These are phyloP conservation scores for Chaunax sp. DNA, from an alignment of 2,797 vertebrate genomes.

Conservation along the genomic window DNA sequence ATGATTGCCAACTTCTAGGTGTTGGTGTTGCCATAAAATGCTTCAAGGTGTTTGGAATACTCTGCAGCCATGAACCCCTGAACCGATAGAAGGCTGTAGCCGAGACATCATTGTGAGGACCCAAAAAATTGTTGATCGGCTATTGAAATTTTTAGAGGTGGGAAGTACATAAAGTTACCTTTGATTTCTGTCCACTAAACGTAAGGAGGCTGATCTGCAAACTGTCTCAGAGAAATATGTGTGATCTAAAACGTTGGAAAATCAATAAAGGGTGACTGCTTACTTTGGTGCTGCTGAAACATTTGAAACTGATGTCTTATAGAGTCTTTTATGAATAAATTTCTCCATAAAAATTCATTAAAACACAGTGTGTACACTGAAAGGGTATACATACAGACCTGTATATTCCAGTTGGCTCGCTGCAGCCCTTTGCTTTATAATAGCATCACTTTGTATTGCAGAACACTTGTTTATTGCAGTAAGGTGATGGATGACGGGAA, in stretches of 20 bases:
- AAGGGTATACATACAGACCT: conserved; percentile 1
- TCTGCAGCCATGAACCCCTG: conserved; percentile 22
- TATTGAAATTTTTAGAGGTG: conserved; percentile 37
- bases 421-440: conserved; percentile 1
- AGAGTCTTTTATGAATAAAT: conserved; percentile 21
- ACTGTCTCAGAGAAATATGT: conserved; percentile 43
- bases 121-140: conserved; percentile 15
- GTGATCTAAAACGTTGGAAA: conserved; percentile 37
- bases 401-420: not conserved
- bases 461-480: conserved; percentile 2
- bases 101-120: conserved; percentile 35
- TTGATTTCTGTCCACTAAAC: conserved; percentile 42
- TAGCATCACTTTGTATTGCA: not conserved
- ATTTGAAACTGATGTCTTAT: conserved; percentile 20
- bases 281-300: conserved; percentile 25
- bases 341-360: conserved; percentile 6
- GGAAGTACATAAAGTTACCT: conserved; percentile 56
- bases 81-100: conserved; percentile 29
- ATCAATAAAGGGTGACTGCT: conserved; percentile 41
- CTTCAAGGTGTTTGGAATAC: conserved; percentile 28
- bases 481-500: not conserved
- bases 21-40: conserved; percentile 40
- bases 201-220: conserved; percentile 34
- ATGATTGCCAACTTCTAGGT: conserved; percentile 12
- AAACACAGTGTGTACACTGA: not conserved